Base-by-base conservation (phyloP, 1,140 invertebrate genomes). In the Hycleus cichorii region DNA sequence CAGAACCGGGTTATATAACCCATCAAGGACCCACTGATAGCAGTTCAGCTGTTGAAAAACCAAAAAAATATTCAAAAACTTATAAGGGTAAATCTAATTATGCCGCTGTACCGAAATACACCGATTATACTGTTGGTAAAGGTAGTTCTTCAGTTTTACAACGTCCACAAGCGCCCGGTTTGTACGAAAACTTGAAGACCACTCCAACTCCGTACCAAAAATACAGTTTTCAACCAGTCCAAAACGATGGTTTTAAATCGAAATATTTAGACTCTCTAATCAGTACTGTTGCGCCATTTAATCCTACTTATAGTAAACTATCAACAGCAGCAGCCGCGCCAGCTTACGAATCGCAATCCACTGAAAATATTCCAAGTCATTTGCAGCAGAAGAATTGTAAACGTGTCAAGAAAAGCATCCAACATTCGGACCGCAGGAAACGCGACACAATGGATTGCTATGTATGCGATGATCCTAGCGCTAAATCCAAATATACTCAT, bases 381-480 rank as follows among this genome's bases (percentile, higher is more conserved):
- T 12, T 59, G 8, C 59, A 66, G 51, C 57, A 60, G 9, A 60
- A 64, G 32, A 57, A 61, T 39, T 72, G 72, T 39, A 67, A 64
- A 55, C 67, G 66, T 55, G 49, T 72, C 2, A 59, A 59, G 2
- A 66, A 65, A 48, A 57, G 64, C 47, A 64, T 58, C 10, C 49
- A 32, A 0, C 32, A 32, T 32, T 32, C 32, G 32, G 25, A 52
- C 57, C 44, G 61, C 46, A 9, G 49, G 39, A 64, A 60, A 47
- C 53, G 62, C 25, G 65, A 70, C 48, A 63, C 62, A 7, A 74
- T 77, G 72, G 75, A 72, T 39, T 83, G 80, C 52, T 80, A 78
- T 58, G 70, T 75, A 6, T 81, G 80, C 58, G 77, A 76, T 58
- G 75, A 81, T 56, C 71, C 73, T 1, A 70, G 70, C 45, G 73